Evolutionary conservation across 2,888 invertebrate species (phyloP).

Genomic region (Phaedon cochleariae): DNA sequence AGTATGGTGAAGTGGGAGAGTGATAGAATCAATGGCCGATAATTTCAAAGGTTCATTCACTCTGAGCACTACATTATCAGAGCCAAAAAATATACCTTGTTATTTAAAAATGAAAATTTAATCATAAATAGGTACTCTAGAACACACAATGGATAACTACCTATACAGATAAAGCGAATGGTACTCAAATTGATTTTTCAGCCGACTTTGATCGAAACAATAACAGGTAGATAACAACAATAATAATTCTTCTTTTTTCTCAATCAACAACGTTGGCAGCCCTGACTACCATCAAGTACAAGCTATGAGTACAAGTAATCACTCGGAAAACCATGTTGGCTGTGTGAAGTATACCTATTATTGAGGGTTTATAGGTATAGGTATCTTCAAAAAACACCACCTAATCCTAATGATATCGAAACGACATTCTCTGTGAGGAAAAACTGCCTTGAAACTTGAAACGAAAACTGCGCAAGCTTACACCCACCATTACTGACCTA

Average conservation of each 20-base stretch:
- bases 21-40: no score
- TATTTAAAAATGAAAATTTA: no score
- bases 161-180: neutral
- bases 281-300: neutral
- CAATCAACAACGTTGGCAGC: neutral
- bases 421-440: conserved; percentile 40
- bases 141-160: no score
- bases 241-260: neutral
- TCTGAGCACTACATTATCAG: no score
- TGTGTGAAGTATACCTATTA: neutral
- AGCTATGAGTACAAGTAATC: no score
- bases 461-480: conserved; percentile 53
- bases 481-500: conserved; percentile 62
- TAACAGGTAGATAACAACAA: neutral
- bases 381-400: conserved; percentile 25
- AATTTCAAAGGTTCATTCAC: no score
- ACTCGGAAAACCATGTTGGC: neutral
- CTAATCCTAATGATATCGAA: conserved; percentile 45
- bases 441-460: neutral
- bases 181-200: neutral
- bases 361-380: no score
- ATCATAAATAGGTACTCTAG: no score
- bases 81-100: no score
- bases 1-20: no score
- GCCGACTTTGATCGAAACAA: neutral